Percentiles rank a stretch among this genome's conserved stretches.
These are phyloP conservation scores for Prunella himalayana DNA, from an alignment of 2,113 vertebrate genomes.

Conservation along the genomic window DNA sequence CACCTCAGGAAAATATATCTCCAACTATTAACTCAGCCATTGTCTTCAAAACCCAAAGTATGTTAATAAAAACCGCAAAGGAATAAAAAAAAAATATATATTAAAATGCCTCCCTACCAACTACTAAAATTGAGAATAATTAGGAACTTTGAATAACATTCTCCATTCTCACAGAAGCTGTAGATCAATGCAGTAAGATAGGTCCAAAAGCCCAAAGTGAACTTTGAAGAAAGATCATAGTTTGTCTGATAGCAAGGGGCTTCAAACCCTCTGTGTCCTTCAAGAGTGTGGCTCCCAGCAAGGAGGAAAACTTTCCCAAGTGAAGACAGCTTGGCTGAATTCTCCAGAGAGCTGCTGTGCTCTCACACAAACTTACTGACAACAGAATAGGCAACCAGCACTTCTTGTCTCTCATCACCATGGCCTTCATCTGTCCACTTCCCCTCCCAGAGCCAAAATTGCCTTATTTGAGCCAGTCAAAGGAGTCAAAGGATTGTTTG, in stretches of 20 bases:
- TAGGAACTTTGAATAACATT: not conserved
- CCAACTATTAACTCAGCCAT: not conserved
- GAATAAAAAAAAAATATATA: not conserved
- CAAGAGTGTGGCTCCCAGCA: not conserved
- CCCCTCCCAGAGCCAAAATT: not conserved
- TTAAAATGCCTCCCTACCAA: not conserved
- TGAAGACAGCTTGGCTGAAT: not conserved
- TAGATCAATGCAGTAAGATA: not conserved
- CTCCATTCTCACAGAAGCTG: not conserved
- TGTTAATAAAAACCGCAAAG: not conserved
- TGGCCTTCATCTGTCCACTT: not conserved
- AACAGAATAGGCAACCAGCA: not conserved
- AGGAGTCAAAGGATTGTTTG: not conserved
- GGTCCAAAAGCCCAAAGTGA: not conserved
- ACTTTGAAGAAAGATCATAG: not conserved
- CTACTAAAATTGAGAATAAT: not conserved
- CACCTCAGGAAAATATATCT: not conserved
- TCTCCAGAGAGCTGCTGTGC: not conserved
- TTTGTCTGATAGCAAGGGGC: not conserved
- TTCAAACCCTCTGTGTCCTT: not conserved
- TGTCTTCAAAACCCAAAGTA: not conserved
- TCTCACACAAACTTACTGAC: not conserved
- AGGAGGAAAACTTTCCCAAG: not conserved
- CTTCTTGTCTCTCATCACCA: not conserved
- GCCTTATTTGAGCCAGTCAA: not conserved